Base-by-base conservation (phyloP, 2,888 invertebrate species). In the Blomia tropicalis region DNA sequence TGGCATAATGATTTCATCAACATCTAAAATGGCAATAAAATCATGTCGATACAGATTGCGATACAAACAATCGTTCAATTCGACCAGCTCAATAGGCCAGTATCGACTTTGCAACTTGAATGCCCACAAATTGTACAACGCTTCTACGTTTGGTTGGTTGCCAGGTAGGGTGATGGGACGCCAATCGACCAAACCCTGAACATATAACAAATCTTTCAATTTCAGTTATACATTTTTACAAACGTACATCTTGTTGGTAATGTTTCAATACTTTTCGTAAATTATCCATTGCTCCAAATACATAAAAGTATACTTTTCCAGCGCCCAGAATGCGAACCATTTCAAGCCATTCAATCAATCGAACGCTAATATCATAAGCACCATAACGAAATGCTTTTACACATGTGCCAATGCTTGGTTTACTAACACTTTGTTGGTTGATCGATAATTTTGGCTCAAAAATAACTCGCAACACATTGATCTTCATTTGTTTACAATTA, bases 381-480 rank as follows among this genome's bases (percentile, higher is more conserved):
- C 32, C 4, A 56, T 19, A 62, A 27, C 41, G 41, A n/a, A 62
- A 53, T 14, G 62, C 54, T n/a, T 36, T 32, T 30, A 56, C 56
- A 41, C 62, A 62, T 23, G 56, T 43, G 30, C 36, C 62, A 19
- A 62, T 54, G 17, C 23, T 31, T 7, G 17, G 22, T 22, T 56
- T 85, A 75, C 71, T 36, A 11, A 36, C 36, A 17, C 17, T 11
- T 36, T 7, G 36, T 36, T 7, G 17, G 36, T 7, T 36, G 36
- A 36, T 17, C 36, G 36, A 36, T 7, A 36, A 7, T 11, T 36
- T 5, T 25, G 7, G 31, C 25, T 56, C 23, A 27, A 56, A 54
- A 19, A 56, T 62, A 17, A 62, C 62, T 32, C 62, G 54, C 31
- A 62, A 32, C n/a, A 29, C 54, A 36, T 62, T 62, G 22, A 11